Base-by-base conservation (phyloP, 2,888 invertebrate genomes). In the Cephus sareptanus region DNA sequence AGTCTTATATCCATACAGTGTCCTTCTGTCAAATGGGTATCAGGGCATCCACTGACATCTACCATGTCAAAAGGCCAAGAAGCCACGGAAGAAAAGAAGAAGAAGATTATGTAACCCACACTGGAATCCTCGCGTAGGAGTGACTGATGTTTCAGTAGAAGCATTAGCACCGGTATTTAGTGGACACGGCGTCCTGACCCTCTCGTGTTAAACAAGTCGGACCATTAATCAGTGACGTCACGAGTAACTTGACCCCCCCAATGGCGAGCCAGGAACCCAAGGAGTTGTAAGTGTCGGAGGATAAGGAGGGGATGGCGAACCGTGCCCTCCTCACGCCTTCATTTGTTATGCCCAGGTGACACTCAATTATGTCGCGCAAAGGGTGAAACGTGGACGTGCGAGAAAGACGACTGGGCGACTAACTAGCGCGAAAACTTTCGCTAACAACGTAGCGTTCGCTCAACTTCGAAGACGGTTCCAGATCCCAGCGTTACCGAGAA, bases 291-390 rank as follows among this genome's bases (percentile, higher is more conserved):
- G 40, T 23, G 40, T 56, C 40, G 82, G 76, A 77, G 81, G 77
- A 76, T 75, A 68, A 73, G 73, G 76, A 70, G 76, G 78, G 78
- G 77, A 71, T 33, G 74, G 78, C 78, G 79, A 75, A 69, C 34
- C 37, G 69, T 75, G 75, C 80, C 76, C 75, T 71, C 82, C 84
- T 82, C 79, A 69, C 77, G 82, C 87, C 86, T 89, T 88, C 90
- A 90, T 90, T 90, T 89, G 88, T 90, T 90, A 90, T 88, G 85
- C 86, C 89, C 87, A 88, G 87, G 88, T 89, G 89, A 90, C 90
- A 90, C 90, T 88, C 88, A 89, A 90, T 90, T 90, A 90, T 89
- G 87, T 88, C 84, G 83, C 84, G 85, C 84, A 88, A 87, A 88
- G 87, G 85, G 85, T 81, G 73, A 40, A 15, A 34, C 74, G 74